Evolutionary conservation across 2,888 invertebrate species (phyloP).

Genomic region (Lucinisca nassula): DNA sequence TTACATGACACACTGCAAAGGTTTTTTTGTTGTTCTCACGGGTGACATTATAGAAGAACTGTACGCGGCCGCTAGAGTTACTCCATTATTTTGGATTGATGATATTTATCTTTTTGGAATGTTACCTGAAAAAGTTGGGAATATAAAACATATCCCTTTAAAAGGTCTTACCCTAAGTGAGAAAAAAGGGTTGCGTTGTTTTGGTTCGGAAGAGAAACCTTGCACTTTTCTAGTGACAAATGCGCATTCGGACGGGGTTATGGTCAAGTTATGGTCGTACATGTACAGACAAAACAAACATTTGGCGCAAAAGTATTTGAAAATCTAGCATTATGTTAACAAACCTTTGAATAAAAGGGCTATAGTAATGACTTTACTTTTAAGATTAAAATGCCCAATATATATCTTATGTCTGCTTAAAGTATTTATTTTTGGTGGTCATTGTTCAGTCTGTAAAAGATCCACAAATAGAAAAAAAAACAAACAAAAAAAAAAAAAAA

Average conservation of each 20-base stretch:
- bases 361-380: too few species aligned
- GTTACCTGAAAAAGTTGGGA: constrained; percentile 80
- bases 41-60: constrained; percentile 80
- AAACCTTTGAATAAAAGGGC: too few species aligned
- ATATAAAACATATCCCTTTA: constrained; percentile 87
- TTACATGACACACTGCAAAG: constrained; percentile 84
- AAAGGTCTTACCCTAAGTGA: constrained; percentile 95
- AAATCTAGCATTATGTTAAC: too few species aligned
- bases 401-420: too few species aligned
- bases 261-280: constrained; percentile 78
- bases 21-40: constrained; percentile 81
- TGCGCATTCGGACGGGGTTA: constrained; percentile 66
- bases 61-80: constrained; percentile 78
- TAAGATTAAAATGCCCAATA: too few species aligned
- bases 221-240: constrained; percentile 71
- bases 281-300: too few species aligned
- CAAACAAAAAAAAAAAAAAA: too few species aligned
- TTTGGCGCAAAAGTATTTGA: too few species aligned
- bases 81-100: constrained; percentile 87
- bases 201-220: constrained; percentile 55
- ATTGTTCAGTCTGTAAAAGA: too few species aligned
- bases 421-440: too few species aligned
- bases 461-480: too few species aligned
- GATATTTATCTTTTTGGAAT: constrained; percentile 86
- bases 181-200: constrained; percentile 71